Percentiles rank a stretch among this genome's conserved stretches.
Conservation (phyloP, 2,888 invertebrate genomes). For the Ophraella communa region DNA sequence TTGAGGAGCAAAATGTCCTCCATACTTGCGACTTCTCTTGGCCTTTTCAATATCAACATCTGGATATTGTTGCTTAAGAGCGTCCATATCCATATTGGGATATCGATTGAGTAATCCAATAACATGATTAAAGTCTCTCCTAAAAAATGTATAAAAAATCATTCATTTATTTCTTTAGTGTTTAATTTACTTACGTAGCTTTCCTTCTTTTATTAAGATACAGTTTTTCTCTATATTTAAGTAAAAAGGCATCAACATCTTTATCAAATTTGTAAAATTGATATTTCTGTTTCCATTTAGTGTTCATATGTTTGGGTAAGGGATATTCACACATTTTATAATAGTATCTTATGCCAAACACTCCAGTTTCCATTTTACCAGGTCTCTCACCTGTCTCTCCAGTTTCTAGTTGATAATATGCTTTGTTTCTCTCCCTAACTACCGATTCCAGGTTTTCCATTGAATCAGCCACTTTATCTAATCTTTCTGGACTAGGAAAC, state of each 20-base stretch:
- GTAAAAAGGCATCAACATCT: constrained; percentile 69
- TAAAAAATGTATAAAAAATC: constrained; percentile 47
- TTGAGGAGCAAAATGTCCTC: constrained; percentile 47
- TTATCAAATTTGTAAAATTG: constrained; percentile 62
- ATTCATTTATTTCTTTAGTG: not conserved
- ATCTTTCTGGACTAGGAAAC: constrained; percentile 91
- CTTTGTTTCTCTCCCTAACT: constrained; percentile 89
- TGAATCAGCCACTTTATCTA: constrained; percentile 92
- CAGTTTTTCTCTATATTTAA: constrained; percentile 71
- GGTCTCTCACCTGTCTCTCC: constrained; percentile 84
- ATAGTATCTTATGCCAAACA: constrained; percentile 68
- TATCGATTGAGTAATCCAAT: constrained; percentile 75
- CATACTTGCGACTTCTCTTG: constrained; percentile 63
- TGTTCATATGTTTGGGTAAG: constrained; percentile 73
- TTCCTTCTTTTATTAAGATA: constrained; percentile 64
- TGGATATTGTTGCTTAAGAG: constrained; percentile 76
- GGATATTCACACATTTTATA: constrained; percentile 68
- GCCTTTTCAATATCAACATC: constrained; percentile 76
- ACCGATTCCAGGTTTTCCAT: constrained; percentile 94
- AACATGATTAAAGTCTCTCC: constrained; percentile 71
- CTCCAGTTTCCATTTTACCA: constrained; percentile 64
- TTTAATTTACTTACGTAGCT: constrained; percentile 6
- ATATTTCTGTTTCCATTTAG: constrained; percentile 67
- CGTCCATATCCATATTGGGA: constrained; percentile 76
- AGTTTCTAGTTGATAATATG: constrained; percentile 88